These are phyloP conservation scores for Thaumetopoea pityocampa DNA, from an alignment of 1,140 invertebrate genomes.

Conservation along the genomic window DNA sequence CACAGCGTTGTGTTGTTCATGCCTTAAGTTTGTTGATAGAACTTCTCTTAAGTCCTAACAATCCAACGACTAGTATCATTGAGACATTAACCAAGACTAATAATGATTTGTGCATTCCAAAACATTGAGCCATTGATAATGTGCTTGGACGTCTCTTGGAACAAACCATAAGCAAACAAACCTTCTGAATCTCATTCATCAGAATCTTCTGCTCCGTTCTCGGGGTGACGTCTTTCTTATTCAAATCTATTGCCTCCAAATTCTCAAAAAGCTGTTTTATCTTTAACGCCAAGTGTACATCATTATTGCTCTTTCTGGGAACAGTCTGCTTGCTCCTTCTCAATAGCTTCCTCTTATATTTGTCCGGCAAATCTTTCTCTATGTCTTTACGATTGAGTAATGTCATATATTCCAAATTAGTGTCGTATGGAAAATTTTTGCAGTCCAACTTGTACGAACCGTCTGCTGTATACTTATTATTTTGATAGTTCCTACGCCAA, in stretches of 20 bases:
- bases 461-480: conserved; percentile 29
- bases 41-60: no score
- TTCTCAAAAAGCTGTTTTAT: conserved; percentile 66
- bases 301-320: conserved; percentile 49
- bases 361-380: conserved; percentile 70
- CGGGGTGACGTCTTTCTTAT: conserved; percentile 54
- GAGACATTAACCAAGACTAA: no score
- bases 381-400: conserved; percentile 62
- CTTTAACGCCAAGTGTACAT: conserved; percentile 63
- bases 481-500: conserved; percentile 59
- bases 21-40: no score
- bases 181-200: conserved; percentile 66
- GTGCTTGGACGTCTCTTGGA: neutral
- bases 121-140: no score
- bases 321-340: conserved; percentile 44
- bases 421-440: conserved; percentile 54
- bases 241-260: conserved; percentile 58
- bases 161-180: conserved; percentile 21
- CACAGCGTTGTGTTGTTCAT: no score
- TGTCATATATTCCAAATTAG: conserved; percentile 58
- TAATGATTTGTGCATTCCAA: no score
- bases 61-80: no score
- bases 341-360: conserved; percentile 56
- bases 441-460: conserved; percentile 36
- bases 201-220: conserved; percentile 62